Evolutionary conservation across 2,888 invertebrate genomes (phyloP), one percentile per base, ranked within the genome.

Genomic region (Apotomis betuletana): DNA sequence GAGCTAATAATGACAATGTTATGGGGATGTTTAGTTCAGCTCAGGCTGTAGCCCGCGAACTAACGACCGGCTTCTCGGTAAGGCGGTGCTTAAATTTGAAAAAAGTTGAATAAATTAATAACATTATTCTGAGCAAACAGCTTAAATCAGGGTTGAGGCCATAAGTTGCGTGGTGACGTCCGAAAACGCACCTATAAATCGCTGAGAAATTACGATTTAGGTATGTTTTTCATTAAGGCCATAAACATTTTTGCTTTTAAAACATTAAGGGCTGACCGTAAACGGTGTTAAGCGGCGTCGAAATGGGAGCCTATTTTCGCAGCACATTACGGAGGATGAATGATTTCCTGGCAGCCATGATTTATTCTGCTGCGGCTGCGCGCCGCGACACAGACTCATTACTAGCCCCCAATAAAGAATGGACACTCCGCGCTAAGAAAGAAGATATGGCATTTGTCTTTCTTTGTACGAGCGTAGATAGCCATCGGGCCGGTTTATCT

Each of bases 301-400:
- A 82, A 87, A 84, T 89, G 85, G 90, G 91, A 92, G 91, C 90
- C 89, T 90, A 91, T 92, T 92, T 92, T 92, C 90, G 91, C 92
- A 90, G 91, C 90, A 91, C 91, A 92, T 92, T 92, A 92, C 87
- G 75, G 88, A 91, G 91, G 89, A 92, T 92, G 91, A 90, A 93
- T 90, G 92, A 91, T 92, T 93, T 93, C 92, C 92, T 91, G 91
- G 81, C 84, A 78, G 85, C 85, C 87, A 88, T 92, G 92, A 92
- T 91, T 92, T 90, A 92, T 91, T 83, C 79, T 9, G 79, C 81
- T 84, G 83, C 83, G 85, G 85, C 83, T 83, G 83, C 82, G 82
- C 81, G 80, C 80, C 80, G 79, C 82, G 81, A 86, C 87, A 87
- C 83, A 87, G 86, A 89, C 83, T 90, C 87, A 89, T 88, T 91